Evolutionary conservation across 2,797 vertebrate genomes (phyloP), one percentile per base, ranked within the genome.

Genomic region (Dromococcyx pavoninus): DNA sequence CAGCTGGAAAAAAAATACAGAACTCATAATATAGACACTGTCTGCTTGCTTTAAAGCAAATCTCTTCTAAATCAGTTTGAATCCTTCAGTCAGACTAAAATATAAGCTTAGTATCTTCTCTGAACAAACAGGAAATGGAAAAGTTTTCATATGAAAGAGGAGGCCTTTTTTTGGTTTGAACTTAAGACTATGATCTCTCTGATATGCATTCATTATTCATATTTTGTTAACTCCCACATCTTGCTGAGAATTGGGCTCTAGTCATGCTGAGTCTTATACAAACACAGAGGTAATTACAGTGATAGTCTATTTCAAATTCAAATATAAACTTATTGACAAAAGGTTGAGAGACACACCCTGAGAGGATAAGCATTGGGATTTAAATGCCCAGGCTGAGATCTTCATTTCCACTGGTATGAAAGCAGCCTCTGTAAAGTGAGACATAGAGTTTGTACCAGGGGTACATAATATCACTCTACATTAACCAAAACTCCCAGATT

Each of bases 1-100:
- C 89, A 98, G 97, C 97, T 97, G 98, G 50, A 98, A 98, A 97
- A 98, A 98, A 98, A 97, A 97, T 92, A 95, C 93, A 93, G 93
- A 96, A 97, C 97, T 97, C 96, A 97, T 98, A 99, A 98, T 98
- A 98, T 96, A 98, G 97, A 98, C 64, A 56, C 84, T 97, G 94
- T 30, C 85, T 87, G 91, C 97, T 97, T 98, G 97, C 97, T 98
- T 98, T 97, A 98, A 98, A 98, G 98, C 97, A 98, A 98, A 98
- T 97, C 73, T 96, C 73, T 82, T 97, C 77, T 96, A 95, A 97
- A 97, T 97, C 95, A 88, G 72, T 94, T 95, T 96, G 97, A 97
- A 90, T 96, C 91, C 86, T 94, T 91, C 85, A 89, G 53, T 67
- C 92, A 95, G 69, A 88, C 56, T 94, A 91, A 95, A 76, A 95